Percentiles rank a stretch among this genome's conserved stretches.
Evolutionary conservation across 2,797 vertebrate species (phyloP).

Genomic region (Botia kubotai): DNA sequence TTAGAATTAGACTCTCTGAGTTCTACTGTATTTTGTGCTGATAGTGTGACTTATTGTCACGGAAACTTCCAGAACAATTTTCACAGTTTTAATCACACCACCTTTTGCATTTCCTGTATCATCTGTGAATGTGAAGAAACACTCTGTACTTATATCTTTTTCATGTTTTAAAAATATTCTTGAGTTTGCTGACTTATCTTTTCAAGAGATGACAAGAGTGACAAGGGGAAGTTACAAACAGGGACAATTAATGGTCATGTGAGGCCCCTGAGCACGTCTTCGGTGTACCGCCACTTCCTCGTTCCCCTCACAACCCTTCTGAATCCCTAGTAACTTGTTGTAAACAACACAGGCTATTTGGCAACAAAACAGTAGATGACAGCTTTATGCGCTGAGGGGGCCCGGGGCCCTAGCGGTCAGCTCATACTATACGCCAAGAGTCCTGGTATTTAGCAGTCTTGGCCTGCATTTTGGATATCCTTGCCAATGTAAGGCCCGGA

Average conservation of each 20-base stretch:
- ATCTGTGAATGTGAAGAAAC: too few relatives aligned
- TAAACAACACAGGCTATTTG: neutral
- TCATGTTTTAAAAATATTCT: too few relatives aligned
- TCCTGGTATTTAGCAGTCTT: neutral
- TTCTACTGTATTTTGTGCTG: neutral
- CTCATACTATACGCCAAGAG: neutral
- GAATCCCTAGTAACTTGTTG: neutral
- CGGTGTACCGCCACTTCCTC: neutral
- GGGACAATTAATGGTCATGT: neutral
- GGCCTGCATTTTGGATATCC: neutral
- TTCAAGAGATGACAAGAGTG: too few relatives aligned
- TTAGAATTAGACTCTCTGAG: neutral
- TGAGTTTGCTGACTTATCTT: neutral
- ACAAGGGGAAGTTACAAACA: neutral
- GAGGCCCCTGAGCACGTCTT: neutral
- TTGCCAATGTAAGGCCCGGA: neutral
- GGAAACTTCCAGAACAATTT: constrained; percentile 2
- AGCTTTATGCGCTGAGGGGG: neutral
- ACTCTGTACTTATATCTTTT: too few relatives aligned
- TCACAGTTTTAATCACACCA: neutral
- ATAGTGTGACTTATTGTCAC: constrained; percentile 8
- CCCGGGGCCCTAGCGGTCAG: neutral
- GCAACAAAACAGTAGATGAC: neutral
- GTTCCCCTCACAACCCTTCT: neutral
- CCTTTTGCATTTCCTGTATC: too few relatives aligned